A percentile compares a stretch with the other conserved stretches of the same genome.
Evolutionary conservation across 2,888 invertebrate species (phyloP).

Genomic region (Tineola bisselliella): DNA sequence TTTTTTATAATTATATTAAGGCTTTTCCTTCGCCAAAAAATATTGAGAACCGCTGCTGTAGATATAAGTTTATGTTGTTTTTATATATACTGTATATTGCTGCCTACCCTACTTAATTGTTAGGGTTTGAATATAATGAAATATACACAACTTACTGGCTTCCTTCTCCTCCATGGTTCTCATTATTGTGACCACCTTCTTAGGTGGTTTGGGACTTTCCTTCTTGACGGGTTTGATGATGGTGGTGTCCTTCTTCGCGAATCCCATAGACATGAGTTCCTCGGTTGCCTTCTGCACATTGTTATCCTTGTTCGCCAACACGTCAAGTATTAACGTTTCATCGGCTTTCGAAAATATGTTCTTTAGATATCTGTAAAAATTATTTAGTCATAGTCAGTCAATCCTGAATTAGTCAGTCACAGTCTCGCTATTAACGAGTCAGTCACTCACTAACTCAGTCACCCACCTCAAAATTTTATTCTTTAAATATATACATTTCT

Average conservation of each 20-base stretch:
- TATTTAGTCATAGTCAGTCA: too few species aligned
- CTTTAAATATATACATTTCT: constrained; percentile 8
- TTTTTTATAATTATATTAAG: too few species aligned
- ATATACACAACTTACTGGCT: constrained; percentile 59
- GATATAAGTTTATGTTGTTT: too few species aligned
- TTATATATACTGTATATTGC: too few species aligned
- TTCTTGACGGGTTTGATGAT: constrained; percentile 29
- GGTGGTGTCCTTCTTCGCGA: constrained; percentile 76
- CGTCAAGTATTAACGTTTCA: constrained; percentile 85
- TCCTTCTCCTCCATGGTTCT: constrained; percentile 77
- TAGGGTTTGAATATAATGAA: too few species aligned
- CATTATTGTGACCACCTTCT: constrained; percentile 70
- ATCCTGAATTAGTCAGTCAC: too few species aligned
- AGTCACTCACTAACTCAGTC: too few species aligned
- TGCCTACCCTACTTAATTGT: too few species aligned
- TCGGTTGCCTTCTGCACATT: constrained; percentile 91
- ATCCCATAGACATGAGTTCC: constrained; percentile 81
- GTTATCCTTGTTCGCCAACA: constrained; percentile 86
- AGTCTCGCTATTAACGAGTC: too few species aligned
- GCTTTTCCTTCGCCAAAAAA: too few species aligned
- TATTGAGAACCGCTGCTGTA: too few species aligned
- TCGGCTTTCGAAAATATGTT: constrained; percentile 91
- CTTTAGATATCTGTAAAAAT: constrained; percentile 83
- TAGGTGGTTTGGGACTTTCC: constrained; percentile 44
- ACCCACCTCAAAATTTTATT: constrained; percentile 14